Evolutionary conservation across 2,797 vertebrate species (phyloP).

Genomic region (Anguilla megastoma): DNA sequence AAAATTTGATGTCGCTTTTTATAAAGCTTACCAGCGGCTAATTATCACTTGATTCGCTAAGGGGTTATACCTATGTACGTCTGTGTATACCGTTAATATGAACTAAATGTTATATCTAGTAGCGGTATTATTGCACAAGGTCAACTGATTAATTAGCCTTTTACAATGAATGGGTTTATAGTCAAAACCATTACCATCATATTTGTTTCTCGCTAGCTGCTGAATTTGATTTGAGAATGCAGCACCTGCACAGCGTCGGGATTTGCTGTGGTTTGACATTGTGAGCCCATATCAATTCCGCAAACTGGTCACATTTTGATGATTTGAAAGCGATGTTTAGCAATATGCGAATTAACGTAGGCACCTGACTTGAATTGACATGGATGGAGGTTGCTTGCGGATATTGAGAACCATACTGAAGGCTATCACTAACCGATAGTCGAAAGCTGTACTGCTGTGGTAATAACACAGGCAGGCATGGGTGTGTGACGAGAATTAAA

Average conservation of each 20-base stretch:
- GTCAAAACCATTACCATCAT: not conserved
- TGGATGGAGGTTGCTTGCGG: not conserved
- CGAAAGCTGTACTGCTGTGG: not conserved
- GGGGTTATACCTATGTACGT: not conserved
- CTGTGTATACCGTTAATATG: not conserved
- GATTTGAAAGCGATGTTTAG: not conserved
- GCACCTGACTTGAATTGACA: not conserved
- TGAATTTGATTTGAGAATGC: slow-evolving; percentile 5
- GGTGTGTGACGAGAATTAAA: not conserved
- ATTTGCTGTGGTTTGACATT: slow-evolving; percentile 17
- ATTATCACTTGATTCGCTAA: not conserved
- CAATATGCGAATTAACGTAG: not conserved
- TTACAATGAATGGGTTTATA: not conserved
- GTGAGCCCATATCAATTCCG: not conserved
- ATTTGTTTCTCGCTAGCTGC: not conserved
- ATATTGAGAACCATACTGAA: not conserved
- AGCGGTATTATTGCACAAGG: not conserved
- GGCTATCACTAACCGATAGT: not conserved
- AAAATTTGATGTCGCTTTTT: not conserved
- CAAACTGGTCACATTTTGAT: not conserved
- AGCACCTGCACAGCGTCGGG: slow-evolving; percentile 18
- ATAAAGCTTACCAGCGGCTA: not conserved
- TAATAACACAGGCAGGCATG: not conserved
- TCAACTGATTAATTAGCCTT: not conserved
- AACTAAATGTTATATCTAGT: slow-evolving; percentile 6